phyloP scores from a whole-genome alignment of 2,797 vertebrate species.

The Cryptoprocta ferox region DNA sequence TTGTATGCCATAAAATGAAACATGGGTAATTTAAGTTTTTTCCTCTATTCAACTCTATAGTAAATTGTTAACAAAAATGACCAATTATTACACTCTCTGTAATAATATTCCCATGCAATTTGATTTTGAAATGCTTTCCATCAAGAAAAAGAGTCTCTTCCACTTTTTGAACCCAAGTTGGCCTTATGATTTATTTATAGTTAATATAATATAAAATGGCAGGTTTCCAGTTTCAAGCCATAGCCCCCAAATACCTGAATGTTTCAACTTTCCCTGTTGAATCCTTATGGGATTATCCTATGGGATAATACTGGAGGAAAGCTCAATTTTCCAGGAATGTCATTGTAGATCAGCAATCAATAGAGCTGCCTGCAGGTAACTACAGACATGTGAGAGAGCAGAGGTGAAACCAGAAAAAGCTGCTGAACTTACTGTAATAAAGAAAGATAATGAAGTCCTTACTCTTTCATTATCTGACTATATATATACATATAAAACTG shows the following conservation, averaged over 20 bases:
- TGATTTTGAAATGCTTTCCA: neutral
- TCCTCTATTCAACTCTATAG: neutral
- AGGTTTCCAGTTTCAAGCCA: neutral
- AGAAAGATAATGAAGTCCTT: too few relatives aligned
- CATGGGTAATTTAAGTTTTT: neutral
- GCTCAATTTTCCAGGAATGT: neutral
- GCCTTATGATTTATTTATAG: neutral
- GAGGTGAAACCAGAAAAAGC: neutral
- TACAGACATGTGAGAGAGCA: neutral
- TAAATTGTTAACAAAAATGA: neutral
- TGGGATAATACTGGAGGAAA: neutral
- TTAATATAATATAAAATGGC: neutral
- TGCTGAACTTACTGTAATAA: neutral
- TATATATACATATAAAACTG: too few relatives aligned
- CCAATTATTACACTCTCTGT: neutral
- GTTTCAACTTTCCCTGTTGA: neutral
- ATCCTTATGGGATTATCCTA: too few relatives aligned
- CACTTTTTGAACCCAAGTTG: neutral
- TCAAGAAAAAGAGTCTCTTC: neutral
- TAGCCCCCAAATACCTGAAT: neutral
- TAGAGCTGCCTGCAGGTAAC: neutral
- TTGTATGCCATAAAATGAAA: neutral
- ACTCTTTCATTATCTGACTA: too few relatives aligned
- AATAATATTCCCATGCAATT: neutral
- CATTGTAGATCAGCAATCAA: neutral